Conservation (phyloP, 2,797 vertebrate species). For the Nothura maculosa region DNA sequence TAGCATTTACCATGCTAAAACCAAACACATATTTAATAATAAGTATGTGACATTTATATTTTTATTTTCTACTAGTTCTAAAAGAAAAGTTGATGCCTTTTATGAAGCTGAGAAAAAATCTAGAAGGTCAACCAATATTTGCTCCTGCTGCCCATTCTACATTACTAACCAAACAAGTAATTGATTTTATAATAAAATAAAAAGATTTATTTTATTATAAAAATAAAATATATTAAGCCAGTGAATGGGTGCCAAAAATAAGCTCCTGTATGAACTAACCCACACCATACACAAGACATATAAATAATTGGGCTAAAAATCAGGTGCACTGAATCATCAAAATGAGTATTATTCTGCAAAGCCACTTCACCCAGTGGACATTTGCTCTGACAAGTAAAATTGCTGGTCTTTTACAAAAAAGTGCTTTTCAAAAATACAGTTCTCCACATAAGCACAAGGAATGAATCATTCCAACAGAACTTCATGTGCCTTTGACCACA, state of each 20-base stretch:
- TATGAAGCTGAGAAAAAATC: neutral
- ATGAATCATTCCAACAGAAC: neutral
- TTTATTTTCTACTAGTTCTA: neutral
- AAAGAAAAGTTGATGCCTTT: neutral
- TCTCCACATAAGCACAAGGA: neutral
- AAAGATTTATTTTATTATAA: neutral
- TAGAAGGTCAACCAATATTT: neutral
- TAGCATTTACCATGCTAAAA: neutral
- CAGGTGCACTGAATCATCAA: neutral
- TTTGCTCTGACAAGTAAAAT: neutral
- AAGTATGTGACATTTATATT: neutral
- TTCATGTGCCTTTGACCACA: neutral
- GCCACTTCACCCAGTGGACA: neutral
- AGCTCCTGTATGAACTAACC: neutral
- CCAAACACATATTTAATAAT: neutral
- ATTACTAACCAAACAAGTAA: neutral
- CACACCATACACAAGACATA: neutral
- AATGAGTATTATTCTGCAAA: neutral
- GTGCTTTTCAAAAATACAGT: neutral
- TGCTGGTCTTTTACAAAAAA: neutral
- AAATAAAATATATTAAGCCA: neutral
- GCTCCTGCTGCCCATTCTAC: neutral
- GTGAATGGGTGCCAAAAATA: neutral
- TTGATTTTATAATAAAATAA: neutral
- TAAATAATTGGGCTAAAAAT: neutral